Evolutionary conservation across 2,888 invertebrate species (phyloP), one percentile per base, ranked within the genome.

Genomic region (Catocala sponsa): DNA sequence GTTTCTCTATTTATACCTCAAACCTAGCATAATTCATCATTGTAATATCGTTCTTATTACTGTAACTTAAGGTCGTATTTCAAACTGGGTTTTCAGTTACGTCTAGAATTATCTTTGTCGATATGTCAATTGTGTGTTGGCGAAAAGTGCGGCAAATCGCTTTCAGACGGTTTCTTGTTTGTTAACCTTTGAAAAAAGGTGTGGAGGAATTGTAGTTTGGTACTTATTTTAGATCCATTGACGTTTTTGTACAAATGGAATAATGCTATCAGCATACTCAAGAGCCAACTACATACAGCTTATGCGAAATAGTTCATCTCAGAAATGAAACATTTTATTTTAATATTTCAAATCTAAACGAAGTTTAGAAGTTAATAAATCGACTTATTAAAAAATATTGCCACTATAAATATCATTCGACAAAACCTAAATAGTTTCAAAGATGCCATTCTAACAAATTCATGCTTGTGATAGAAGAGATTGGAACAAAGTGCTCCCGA

Each of bases 81-180:
- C 38, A 1, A 9, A 9, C 6, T 48, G 46, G 25, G 25, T 4
- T 25, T 25, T 25, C 51, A 38, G 46, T 56, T 49, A n/a, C 43
- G 46, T 46, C 51, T 51, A 32, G 43, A 51, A 49, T 57, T 66
- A 59, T 66, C 48, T 51, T 49, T 46, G 65, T 46, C 47, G 59
- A 69, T 59, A 55, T 13, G 57, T 62, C 69, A 57, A 55, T 54
- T 51, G 53, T 53, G 56, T 43, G 56, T 51, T 48, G 62, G 54
- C 47, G 54, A 52, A 57, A 63, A 46, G 48, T 52, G 13, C 12
- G 57, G 47, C 25, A 33, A 44, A 60, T 52, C 42, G 35, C 57
- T 47, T 59, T 51, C 32, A 33, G 35, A 41, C 9, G 11, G 33
- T 5, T 53, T 57, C 57, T 60, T 35, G 11, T 50, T 57, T 33